Conservation (phyloP, 2,888 invertebrate genomes). For the Eustalomyia histrio region DNA sequence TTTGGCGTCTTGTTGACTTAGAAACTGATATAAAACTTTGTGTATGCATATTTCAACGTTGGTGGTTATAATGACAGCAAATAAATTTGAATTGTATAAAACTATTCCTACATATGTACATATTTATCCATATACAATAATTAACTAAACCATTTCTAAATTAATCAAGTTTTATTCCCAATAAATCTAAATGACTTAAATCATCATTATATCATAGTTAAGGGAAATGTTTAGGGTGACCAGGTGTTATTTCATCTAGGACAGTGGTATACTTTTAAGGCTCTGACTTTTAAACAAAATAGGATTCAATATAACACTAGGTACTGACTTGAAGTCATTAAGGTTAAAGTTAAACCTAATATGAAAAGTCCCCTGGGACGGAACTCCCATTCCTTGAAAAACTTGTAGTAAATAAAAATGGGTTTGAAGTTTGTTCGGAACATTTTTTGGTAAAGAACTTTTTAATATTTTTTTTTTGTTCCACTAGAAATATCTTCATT, state of each 20-base stretch:
- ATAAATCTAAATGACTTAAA: constrained; percentile 63
- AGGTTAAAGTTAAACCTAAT: too few species aligned
- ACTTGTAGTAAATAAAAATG: too few species aligned
- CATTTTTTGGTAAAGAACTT: too few species aligned
- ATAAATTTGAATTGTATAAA: constrained; percentile 44
- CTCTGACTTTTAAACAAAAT: too few species aligned
- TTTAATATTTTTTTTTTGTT: too few species aligned
- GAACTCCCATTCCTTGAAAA: too few species aligned
- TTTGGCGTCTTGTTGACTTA: constrained; percentile 46
- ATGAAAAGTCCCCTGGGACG: too few species aligned
- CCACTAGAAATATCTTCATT: too few species aligned
- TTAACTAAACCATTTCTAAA: constrained; percentile 50
- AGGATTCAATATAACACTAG: too few species aligned
- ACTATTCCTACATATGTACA: constrained; percentile 18
- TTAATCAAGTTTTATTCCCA: constrained; percentile 51
- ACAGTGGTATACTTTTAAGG: too few species aligned
- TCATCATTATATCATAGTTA: constrained; percentile 46
- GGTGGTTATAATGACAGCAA: constrained; percentile 46
- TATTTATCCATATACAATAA: constrained; percentile 23
- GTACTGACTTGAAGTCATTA: background rate
- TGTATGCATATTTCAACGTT: constrained; percentile 28
- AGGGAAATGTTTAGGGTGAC: constrained; percentile 14
- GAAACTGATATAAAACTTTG: constrained; percentile 10
- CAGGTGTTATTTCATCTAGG: background rate
- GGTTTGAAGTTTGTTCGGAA: too few species aligned